Conservation (phyloP, 2,113 vertebrate species). For the Burhinus oedicnemus region DNA sequence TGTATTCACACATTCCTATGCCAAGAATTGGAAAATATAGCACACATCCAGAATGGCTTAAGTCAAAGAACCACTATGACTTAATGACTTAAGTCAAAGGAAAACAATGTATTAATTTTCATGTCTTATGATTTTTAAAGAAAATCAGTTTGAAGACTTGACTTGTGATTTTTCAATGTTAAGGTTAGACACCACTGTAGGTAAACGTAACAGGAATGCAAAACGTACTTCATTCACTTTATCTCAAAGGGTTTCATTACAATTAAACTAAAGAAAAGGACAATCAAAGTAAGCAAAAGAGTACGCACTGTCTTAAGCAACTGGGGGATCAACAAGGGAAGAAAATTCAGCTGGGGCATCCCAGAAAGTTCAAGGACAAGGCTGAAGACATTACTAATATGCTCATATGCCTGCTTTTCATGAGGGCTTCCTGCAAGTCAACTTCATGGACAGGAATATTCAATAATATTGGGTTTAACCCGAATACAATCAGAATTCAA, state of each 20-base stretch:
- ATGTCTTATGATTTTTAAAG: background rate
- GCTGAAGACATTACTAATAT: background rate
- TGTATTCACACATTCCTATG: background rate
- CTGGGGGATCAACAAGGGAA: background rate
- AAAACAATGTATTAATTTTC: background rate
- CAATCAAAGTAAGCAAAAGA: background rate
- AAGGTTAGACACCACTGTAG: background rate
- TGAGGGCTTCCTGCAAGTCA: background rate
- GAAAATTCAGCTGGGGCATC: background rate
- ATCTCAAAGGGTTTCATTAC: background rate
- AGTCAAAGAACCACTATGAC: background rate
- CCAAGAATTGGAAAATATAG: background rate
- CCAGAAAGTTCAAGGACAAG: background rate
- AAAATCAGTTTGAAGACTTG: background rate
- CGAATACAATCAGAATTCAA: background rate
- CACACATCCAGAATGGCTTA: background rate
- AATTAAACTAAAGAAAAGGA: background rate
- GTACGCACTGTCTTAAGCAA: background rate
- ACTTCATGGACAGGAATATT: background rate
- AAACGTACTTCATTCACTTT: background rate
- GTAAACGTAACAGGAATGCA: background rate
- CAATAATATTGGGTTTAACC: background rate
- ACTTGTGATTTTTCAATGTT: background rate
- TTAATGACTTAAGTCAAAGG: background rate
- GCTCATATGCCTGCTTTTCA: background rate